Base-by-base conservation (phyloP, 2,113 vertebrate genomes). In the Aix galericulata region DNA sequence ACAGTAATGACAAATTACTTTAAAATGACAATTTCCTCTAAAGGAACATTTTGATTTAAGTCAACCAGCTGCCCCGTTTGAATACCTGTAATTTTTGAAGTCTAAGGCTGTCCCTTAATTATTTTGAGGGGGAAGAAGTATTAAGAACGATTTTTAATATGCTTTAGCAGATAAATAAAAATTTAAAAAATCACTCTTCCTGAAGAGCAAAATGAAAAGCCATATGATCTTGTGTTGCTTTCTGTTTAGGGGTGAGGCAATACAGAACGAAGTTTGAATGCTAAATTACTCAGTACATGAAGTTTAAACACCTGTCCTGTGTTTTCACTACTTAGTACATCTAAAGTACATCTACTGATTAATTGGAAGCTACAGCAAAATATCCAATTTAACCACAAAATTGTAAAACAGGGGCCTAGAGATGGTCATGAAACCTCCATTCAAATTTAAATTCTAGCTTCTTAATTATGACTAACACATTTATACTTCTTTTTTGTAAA, bases 1-100 rank as follows among this genome's bases (percentile, higher is more conserved):
- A 77, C 64, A 91, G 63, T 7, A 87, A 78, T 82, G 53, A 50
- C 26, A 73, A 74, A 69, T 85, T 89, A 25, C n/a, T 94, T 95
- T 91, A 82, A 84, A 40, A 18, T 29, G 17, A 16, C 62, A 40
- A 4, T 40, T 40, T 18, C 62, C 62, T 86, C 80, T 76, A 89
- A 94, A 94, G 60, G n/a, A 82, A 87, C 83, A 18, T 40, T 29
- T 64, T 40, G 31, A 58, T 17, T 52, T 76, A 76, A n/a, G 21
- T 78, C 15, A 71, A 44, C 34, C 48, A 42, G 27, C 17, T 63
- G n/a, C n/a, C 11, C 58, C 50, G 8, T 23, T 62, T 13, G 21
- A 56, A 20, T 55, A 68, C 32, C 13, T 56, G 22, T 66, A 69
- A 46, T n/a, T 91, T 81, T 71, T 63, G 40, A 78, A 64, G 44